These are phyloP conservation scores for Zaprionus capensis DNA, from an alignment of 1,140 invertebrate species.

Conservation along the genomic window DNA sequence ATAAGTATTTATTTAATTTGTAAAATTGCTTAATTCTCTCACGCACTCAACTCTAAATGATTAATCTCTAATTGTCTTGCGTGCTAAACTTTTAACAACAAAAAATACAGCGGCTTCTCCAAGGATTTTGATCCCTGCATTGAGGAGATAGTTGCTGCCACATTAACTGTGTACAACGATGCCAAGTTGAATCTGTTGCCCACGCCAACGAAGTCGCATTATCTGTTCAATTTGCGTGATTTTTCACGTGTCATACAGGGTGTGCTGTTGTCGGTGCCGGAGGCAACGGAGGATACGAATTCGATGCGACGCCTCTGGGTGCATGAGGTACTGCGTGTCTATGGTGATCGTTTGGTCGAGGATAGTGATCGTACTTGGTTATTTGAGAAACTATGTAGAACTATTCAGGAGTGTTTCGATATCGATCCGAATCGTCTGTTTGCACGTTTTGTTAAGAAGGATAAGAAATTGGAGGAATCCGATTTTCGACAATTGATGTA, in stretches of 20 bases:
- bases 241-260: constrained; percentile 97
- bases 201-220: constrained; percentile 96
- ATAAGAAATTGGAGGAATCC: constrained; percentile 63
- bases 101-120: constrained; percentile 91
- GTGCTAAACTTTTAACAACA: neutral
- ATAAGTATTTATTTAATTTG: too few relatives aligned
- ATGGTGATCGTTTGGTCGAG: constrained; percentile 96
- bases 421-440: constrained; percentile 68
- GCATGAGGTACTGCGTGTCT: constrained; percentile 96
- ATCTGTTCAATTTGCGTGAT: constrained; percentile 97
- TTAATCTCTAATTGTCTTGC: neutral
- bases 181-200: constrained; percentile 93
- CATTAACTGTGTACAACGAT: constrained; percentile 94
- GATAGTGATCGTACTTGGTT: constrained; percentile 93
- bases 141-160: constrained; percentile 94
- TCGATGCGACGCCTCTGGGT: constrained; percentile 97
- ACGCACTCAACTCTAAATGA: neutral
- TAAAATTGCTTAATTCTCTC: too few relatives aligned
- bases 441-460: constrained; percentile 81
- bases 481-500: constrained; percentile 95
- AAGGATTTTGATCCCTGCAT: constrained; percentile 98
- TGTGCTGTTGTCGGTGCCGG: constrained; percentile 95
- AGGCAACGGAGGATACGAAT: constrained; percentile 94
- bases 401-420: constrained; percentile 86
- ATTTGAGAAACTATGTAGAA: constrained; percentile 87